These are phyloP conservation scores for Octopus sinensis DNA, from an alignment of 1,140 invertebrate species.

Conservation along the genomic window DNA sequence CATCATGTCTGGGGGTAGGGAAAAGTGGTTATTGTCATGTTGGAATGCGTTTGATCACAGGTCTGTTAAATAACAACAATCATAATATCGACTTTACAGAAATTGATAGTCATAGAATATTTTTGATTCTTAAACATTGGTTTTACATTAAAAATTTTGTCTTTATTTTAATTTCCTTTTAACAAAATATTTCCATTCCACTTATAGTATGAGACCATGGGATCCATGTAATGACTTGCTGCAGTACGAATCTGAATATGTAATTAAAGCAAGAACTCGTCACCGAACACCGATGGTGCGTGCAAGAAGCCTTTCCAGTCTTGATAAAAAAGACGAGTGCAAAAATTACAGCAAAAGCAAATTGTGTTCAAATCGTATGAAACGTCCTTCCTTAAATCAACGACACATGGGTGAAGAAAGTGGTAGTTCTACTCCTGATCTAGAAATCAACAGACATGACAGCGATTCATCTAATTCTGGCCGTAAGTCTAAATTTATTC, in stretches of 20 bases:
- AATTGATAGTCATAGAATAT: neutral
- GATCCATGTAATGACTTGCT: conserved; percentile 77
- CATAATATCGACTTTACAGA: too few relatives aligned
- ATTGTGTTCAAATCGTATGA: conserved; percentile 18
- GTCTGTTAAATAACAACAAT: too few relatives aligned
- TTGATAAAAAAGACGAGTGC: conserved; percentile 34
- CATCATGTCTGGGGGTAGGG: too few relatives aligned
- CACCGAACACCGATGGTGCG: conserved; percentile 68
- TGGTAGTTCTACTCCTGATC: conserved; percentile 47
- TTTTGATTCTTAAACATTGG: conserved; percentile 1
- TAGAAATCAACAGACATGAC: conserved; percentile 31
- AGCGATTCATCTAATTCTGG: conserved; percentile 44
- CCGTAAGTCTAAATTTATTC: conserved; percentile 22
- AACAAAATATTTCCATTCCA: neutral
- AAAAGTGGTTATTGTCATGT: too few relatives aligned
- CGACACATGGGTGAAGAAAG: conserved; percentile 38
- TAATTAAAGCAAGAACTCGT: conserved; percentile 71
- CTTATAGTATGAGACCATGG: conserved; percentile 68
- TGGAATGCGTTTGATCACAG: too few relatives aligned
- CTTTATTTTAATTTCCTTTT: neutral
- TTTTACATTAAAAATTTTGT: neutral
- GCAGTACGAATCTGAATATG: conserved; percentile 75
- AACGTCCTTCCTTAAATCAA: conserved; percentile 29
- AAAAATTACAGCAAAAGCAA: conserved; percentile 19
- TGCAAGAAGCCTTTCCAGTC: conserved; percentile 49